A percentile compares a stretch with the other conserved stretches of the same genome.
Conservation (phyloP, 2,113 vertebrate genomes). For the Genyomyrus donnyi region DNA sequence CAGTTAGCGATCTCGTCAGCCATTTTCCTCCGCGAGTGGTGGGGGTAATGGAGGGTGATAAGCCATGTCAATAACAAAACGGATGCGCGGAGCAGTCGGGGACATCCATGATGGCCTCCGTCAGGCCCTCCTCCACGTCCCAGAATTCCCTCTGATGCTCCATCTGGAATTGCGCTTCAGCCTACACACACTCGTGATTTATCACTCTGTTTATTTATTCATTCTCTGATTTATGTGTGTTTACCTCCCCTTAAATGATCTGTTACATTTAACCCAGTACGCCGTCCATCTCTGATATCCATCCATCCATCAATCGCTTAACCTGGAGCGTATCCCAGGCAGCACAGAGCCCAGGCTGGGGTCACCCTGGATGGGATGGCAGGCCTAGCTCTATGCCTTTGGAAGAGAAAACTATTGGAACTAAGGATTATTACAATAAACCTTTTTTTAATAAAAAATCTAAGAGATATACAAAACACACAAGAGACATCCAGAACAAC, state of each 20-base stretch:
- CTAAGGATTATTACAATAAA: not conserved
- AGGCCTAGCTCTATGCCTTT: not conserved
- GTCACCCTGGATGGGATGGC: not conserved
- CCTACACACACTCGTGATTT: not conserved
- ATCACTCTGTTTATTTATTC: not conserved
- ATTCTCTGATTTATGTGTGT: not conserved
- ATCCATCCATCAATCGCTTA: not conserved
- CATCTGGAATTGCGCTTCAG: not conserved
- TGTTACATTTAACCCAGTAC: not conserved
- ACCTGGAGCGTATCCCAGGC: not conserved
- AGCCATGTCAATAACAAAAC: not conserved
- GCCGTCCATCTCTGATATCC: not conserved
- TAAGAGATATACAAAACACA: not conserved
- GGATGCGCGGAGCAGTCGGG: not conserved
- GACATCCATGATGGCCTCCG: not conserved
- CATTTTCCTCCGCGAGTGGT: not conserved
- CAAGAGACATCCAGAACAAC: not conserved
- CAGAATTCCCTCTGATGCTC: not conserved
- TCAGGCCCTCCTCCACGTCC: not conserved
- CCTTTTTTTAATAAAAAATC: not conserved
- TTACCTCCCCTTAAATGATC: not conserved
- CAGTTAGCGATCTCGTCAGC: not conserved
- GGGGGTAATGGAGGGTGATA: not conserved
- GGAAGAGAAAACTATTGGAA: not conserved
- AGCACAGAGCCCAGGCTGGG: not conserved